Evolutionary conservation across 2,797 vertebrate species (phyloP).

Genomic region (Protonibea diacanthus): DNA sequence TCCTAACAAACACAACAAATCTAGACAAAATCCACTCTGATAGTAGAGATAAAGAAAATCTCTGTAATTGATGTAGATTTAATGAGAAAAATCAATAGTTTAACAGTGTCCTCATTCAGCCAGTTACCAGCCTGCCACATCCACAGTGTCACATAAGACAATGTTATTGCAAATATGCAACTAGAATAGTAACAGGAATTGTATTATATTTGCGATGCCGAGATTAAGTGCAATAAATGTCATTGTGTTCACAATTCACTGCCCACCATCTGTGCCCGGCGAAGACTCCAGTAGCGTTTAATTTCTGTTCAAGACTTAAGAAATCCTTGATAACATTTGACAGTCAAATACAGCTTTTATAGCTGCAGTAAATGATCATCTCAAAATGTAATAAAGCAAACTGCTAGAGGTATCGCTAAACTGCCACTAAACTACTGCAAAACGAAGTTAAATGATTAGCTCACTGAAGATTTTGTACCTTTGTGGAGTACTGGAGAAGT

Average conservation of each 20-base stretch:
- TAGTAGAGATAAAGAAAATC: not conserved
- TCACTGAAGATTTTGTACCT: not conserved
- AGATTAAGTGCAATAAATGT: conserved; percentile 4
- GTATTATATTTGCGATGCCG: not conserved
- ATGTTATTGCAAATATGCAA: not conserved
- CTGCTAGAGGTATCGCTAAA: not conserved
- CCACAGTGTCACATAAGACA: not conserved
- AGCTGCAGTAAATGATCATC: not conserved
- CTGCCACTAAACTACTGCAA: not conserved
- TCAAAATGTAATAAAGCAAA: conserved; percentile 4
- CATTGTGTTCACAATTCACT: conserved; percentile 7
- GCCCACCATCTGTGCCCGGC: not conserved
- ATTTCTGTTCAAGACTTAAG: conserved; percentile 4
- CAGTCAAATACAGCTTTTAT: not conserved
- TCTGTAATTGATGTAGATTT: not conserved
- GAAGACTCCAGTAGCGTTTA: not conserved
- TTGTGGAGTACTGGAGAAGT: not conserved
- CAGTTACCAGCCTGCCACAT: not conserved
- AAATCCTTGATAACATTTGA: not conserved
- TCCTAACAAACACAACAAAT: not conserved
- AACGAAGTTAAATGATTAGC: not conserved
- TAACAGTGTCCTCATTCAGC: not conserved
- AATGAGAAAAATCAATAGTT: not conserved
- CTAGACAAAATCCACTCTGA: not conserved
- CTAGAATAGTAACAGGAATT: not conserved